phyloP scores from a whole-genome alignment of 2,888 invertebrate genomes.

The Dastarcus helophoroides region DNA sequence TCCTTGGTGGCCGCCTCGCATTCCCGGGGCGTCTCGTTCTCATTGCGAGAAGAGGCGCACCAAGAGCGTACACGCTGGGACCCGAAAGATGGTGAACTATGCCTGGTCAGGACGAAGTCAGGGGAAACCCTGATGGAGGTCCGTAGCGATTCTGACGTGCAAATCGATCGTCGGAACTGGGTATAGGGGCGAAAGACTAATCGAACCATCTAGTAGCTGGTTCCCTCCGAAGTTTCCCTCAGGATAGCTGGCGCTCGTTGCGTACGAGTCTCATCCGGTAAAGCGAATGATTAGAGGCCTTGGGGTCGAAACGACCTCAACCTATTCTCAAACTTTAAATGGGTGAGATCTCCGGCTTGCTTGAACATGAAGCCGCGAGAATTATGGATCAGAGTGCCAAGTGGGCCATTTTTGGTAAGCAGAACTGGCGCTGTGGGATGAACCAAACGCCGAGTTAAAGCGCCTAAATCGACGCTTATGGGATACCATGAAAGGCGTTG shows the following conservation, averaged over 20 bases:
- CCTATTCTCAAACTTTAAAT: conserved; percentile 72
- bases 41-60: conserved; percentile 40
- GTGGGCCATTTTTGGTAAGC: conserved; percentile 67
- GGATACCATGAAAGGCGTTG: conserved; percentile 52
- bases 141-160: conserved; percentile 66
- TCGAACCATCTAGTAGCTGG: no score
- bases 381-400: conserved; percentile 46
- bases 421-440: conserved; percentile 72
- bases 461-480: conserved; percentile 50
- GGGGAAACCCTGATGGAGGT: conserved; percentile 60
- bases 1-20: conserved; percentile 25
- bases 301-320: conserved; percentile 58
- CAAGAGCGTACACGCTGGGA: conserved; percentile 56
- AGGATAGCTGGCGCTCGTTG: conserved; percentile 52
- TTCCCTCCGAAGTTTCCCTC: conserved; percentile 67
- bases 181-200: conserved; percentile 62
- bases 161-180: conserved; percentile 68
- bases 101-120: conserved; percentile 59
- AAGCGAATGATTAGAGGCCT: conserved; percentile 66
- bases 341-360: conserved; percentile 55
- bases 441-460: conserved; percentile 62
- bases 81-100: conserved; percentile 68
- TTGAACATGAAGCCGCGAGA: conserved; percentile 46
- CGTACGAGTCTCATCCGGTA: conserved; percentile 51
- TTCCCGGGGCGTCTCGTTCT: conserved; percentile 43